Evolutionary conservation across 1,140 invertebrate species (phyloP), one percentile per base, ranked within the genome.

Genomic region (Bombus pascuorum): DNA sequence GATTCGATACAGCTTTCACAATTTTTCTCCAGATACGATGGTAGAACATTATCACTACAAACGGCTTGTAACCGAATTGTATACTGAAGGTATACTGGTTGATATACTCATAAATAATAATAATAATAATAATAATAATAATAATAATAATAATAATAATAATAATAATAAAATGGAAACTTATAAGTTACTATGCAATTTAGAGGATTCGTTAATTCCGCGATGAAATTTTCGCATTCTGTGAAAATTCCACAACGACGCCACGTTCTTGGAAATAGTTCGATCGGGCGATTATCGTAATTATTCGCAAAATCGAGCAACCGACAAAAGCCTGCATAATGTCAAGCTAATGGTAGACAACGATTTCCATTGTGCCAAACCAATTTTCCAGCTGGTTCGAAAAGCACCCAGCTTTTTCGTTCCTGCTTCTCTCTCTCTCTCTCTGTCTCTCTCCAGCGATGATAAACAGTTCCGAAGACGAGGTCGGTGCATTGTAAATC

Each of bases 401-500:
- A 47, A 65, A 47, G 37, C 34, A 62, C 28, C 10, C 44, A 28
- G 42, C 44, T 25, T 75, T 75, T 53, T 75, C 39, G 65, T 53
- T 47, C 34, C 47, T 53, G 47, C 0, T 18, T 6, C 15, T 53
- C 15, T 53, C 18, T 6, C 44, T 47, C 44, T 47, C 44, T 47
- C n/a, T n/a, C 13, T 47, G 0, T 47, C 15, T 47, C 15, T 47
- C 57, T 39, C 4, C 12, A n/a, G 9, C 66, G 32, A 72, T 72
- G 83, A 80, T 70, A 72, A 80, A 79, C 66, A 47, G 32, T 59
- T 42, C 6, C 18, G 74, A 83, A 83, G 74, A 83, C 74, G 83
- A 39, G 83, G n/a, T 37, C n/a, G 12, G 47, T n/a, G 53, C 74
- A 59, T 84, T 84, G 83, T 79, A 80, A 84, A 84, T 84, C 76